Evolutionary conservation across 1,140 invertebrate genomes (phyloP).

Genomic region (Drosophila dunni): DNA sequence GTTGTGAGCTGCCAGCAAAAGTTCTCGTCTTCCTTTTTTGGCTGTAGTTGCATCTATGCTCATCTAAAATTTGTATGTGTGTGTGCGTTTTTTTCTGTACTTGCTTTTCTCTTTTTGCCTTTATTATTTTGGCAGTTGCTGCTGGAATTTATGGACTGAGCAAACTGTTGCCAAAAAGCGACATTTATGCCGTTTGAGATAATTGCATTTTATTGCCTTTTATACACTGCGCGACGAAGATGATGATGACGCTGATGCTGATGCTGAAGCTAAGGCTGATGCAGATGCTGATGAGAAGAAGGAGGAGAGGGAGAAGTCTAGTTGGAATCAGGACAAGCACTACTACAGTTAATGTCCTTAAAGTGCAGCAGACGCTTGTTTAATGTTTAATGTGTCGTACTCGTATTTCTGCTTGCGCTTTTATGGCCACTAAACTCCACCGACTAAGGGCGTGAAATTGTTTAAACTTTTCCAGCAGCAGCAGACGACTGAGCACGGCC

Average conservation of each 20-base stretch:
- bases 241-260: not conserved
- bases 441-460: slow-evolving; percentile 65
- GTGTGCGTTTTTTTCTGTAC: not conserved
- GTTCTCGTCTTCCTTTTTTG: slow-evolving; percentile 10
- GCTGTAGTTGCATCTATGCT: slow-evolving; percentile 1
- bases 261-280: slow-evolving; percentile 9
- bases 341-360: slow-evolving; percentile 65
- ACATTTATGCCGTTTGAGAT: slow-evolving; percentile 80
- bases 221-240: slow-evolving; percentile 59
- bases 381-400: slow-evolving; percentile 60
- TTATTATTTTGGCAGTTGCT: slow-evolving; percentile 58
- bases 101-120: slow-evolving; percentile 4
- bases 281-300: not conserved
- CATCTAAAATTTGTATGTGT: not conserved
- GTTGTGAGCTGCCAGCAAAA: not conserved
- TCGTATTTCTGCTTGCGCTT: slow-evolving; percentile 53
- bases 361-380: slow-evolving; percentile 63
- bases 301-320: slow-evolving; percentile 10
- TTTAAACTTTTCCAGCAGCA: slow-evolving; percentile 57
- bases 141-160: slow-evolving; percentile 68
- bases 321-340: slow-evolving; percentile 29
- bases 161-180: slow-evolving; percentile 73
- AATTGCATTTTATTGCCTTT: slow-evolving; percentile 81
- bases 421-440: slow-evolving; percentile 58
- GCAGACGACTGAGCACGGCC: slow-evolving; percentile 7